Percentiles rank a stretch among this genome's conserved stretches.
These are phyloP conservation scores for Galeopsomyia nigrocyanea DNA, from an alignment of 2,888 invertebrate species.

Conservation along the genomic window DNA sequence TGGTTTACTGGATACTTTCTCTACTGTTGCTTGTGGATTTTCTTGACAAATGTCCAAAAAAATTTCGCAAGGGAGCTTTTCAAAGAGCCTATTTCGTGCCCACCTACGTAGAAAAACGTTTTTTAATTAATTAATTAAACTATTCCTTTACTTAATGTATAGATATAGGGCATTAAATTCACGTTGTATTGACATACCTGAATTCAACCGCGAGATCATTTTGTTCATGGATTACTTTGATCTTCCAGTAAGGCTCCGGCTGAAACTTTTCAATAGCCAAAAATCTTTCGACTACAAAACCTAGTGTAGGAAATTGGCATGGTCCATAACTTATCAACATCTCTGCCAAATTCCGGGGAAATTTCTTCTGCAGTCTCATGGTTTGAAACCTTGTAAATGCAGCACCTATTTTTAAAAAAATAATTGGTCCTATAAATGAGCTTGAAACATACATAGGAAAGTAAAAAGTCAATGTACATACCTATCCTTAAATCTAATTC, in stretches of 20 bases:
- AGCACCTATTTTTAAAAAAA: conserved; percentile 76
- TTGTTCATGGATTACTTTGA: conserved; percentile 85
- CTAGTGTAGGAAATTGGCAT: conserved; percentile 99
- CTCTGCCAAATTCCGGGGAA: conserved; percentile 80
- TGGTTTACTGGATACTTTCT: conserved; percentile 84
- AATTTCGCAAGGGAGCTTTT: conserved; percentile 85
- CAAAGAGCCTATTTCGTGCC: conserved; percentile 90
- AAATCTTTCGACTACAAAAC: conserved; percentile 98
- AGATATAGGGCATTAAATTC: not conserved
- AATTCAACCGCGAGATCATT: conserved; percentile 88
- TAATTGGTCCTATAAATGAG: conserved; percentile 19
- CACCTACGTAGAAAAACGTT: conserved; percentile 70
- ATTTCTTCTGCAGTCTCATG: conserved; percentile 84
- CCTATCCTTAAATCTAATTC: conserved; percentile 95
- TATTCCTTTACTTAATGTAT: not conserved
- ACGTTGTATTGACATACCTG: conserved; percentile 43
- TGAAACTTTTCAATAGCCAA: conserved; percentile 93
- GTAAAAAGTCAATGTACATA: conserved; percentile 58
- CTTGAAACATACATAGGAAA: conserved; percentile 14
- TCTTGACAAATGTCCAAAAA: conserved; percentile 86
- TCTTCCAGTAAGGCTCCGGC: conserved; percentile 95
- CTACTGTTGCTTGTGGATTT: conserved; percentile 80
- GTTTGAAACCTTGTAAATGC: conserved; percentile 99
- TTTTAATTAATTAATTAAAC: conserved; percentile 14
- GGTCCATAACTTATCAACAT: conserved; percentile 97